Percentiles rank a stretch among this genome's conserved stretches.
phyloP scores from a whole-genome alignment of 2,888 invertebrate species.

The Nymphalis urticae region DNA sequence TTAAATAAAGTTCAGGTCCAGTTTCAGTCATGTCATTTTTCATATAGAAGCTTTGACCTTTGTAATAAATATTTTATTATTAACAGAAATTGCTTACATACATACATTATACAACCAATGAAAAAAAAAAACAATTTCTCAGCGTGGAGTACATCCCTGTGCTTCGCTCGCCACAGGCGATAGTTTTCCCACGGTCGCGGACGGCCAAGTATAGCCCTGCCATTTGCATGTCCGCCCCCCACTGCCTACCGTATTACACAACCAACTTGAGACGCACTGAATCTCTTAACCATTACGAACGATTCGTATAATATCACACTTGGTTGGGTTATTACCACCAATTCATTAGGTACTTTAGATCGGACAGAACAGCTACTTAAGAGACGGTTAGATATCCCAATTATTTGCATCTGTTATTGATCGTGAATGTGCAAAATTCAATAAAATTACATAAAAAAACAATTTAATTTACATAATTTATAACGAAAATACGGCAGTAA shows the following conservation, averaged over 20 bases:
- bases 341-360: conserved; percentile 43
- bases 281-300: conserved; percentile 33
- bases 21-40: no score
- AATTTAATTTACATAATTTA: no score
- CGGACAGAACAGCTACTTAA: conserved; percentile 35
- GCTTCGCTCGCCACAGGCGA: conserved; percentile 76
- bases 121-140: neutral
- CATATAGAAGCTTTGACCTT: neutral
- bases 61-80: no score
- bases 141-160: conserved; percentile 59
- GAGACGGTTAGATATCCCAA: conserved; percentile 36
- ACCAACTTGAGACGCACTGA: conserved; percentile 48
- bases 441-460: neutral
- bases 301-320: conserved; percentile 46
- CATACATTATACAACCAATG: no score
- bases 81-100: no score
- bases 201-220: conserved; percentile 74
- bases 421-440: conserved; percentile 15
- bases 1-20: no score
- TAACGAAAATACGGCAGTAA: no score
- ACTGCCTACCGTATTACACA: conserved; percentile 73
- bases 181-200: conserved; percentile 81
- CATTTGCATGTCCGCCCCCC: conserved; percentile 78
- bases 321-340: conserved; percentile 44
- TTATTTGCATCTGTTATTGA: conserved; percentile 33